Conservation (phyloP, 2,888 invertebrate genomes). For the Maniola hyperantus region DNA sequence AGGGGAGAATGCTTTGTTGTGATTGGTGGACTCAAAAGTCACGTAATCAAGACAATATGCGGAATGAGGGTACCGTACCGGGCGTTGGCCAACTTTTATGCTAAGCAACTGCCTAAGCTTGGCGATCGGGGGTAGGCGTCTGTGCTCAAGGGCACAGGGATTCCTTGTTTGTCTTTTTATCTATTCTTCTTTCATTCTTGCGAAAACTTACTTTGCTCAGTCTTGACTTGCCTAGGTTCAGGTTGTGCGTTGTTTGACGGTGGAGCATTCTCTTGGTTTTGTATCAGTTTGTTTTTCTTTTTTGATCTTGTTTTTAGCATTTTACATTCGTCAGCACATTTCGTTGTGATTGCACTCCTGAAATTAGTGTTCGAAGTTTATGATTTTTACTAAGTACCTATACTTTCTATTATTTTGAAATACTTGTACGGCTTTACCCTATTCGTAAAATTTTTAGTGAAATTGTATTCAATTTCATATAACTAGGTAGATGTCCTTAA, state of each 20-base stretch:
- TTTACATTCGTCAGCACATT: slow-evolving; percentile 85
- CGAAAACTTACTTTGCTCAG: neutral
- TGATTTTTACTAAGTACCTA: too few species aligned
- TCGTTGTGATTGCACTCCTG: slow-evolving; percentile 83
- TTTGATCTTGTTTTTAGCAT: slow-evolving; percentile 74
- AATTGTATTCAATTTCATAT: neutral
- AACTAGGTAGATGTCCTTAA: too few species aligned
- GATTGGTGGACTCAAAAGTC: too few species aligned
- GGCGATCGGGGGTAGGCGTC: too few species aligned
- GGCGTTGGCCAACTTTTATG: too few species aligned
- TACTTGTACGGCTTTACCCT: neutral
- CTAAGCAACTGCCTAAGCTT: too few species aligned
- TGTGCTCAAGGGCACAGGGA: neutral
- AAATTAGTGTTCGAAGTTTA: slow-evolving; percentile 35
- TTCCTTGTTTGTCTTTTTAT: neutral
- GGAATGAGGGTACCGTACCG: too few species aligned
- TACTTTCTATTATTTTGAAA: too few species aligned
- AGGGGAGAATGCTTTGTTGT: too few species aligned
- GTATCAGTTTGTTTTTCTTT: slow-evolving; percentile 51
- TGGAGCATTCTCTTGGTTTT: slow-evolving; percentile 21
- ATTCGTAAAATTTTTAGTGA: neutral
- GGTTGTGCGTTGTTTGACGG: neutral
- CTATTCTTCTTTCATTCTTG: neutral
- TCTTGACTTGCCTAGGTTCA: slow-evolving; percentile 5
- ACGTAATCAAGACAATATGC: too few species aligned